Conservation (phyloP, 2,888 invertebrate species). For the Dasysyrphus albostriatus region DNA sequence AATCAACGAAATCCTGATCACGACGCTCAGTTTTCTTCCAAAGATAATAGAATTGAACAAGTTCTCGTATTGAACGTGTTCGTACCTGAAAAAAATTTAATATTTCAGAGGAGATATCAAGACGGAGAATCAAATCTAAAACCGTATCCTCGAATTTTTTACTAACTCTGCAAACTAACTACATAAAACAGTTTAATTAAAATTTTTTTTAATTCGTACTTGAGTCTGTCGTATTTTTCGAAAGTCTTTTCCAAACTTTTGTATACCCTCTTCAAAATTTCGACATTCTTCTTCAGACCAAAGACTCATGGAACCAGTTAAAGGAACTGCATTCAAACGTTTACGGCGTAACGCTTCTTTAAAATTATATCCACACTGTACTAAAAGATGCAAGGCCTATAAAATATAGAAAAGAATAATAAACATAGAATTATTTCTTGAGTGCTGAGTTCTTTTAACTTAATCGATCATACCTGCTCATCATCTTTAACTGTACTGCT, state of each 20-base stretch:
- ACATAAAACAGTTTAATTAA: neutral
- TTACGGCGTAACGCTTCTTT: conserved; percentile 95
- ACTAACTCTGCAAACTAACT: neutral
- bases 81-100: conserved; percentile 86
- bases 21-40: conserved; percentile 99
- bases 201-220: conserved; percentile 82
- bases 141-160: neutral
- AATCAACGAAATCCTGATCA: conserved; percentile 85
- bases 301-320: conserved; percentile 90
- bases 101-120: neutral
- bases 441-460: neutral
- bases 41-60: conserved; percentile 97
- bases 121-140: neutral
- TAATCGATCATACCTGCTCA: conserved; percentile 86
- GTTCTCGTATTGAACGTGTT: conserved; percentile 96
- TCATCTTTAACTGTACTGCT: conserved; percentile 86
- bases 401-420: neutral
- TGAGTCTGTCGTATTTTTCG: conserved; percentile 96
- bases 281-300: conserved; percentile 99
- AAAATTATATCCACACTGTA: conserved; percentile 97
- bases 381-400: conserved; percentile 91
- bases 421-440: neutral
- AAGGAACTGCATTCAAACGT: conserved; percentile 88
- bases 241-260: conserved; percentile 98
- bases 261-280: conserved; percentile 97